Conservation (phyloP, 1,140 invertebrate species). For the Caenorhabditis remanei region DNA sequence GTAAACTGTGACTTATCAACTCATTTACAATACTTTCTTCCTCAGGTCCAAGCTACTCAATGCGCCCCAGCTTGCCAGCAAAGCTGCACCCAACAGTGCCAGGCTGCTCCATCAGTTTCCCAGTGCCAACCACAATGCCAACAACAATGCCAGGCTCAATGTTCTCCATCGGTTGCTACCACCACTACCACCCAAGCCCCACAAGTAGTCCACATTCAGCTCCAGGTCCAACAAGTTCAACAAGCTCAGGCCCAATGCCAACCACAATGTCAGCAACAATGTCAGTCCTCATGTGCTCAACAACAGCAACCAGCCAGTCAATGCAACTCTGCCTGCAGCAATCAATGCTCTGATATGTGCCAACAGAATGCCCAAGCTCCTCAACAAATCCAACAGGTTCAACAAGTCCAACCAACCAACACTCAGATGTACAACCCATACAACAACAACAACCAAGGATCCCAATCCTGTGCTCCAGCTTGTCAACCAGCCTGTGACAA, state of each 20-base stretch:
- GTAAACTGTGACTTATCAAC: not conserved
- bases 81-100: conserved; percentile 60
- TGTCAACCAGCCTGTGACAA: conserved; percentile 55
- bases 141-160: conserved; percentile 62
- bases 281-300: conserved; percentile 6
- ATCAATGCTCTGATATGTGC: conserved; percentile 24
- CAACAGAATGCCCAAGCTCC: not conserved
- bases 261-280: conserved; percentile 24
- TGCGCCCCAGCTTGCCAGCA: conserved; percentile 62
- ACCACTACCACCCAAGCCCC: conserved; percentile 29
- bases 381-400: not conserved
- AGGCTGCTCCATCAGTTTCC: conserved; percentile 42
- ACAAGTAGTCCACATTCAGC: conserved; percentile 35
- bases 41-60: conserved; percentile 60
- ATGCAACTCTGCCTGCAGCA: conserved; percentile 2
- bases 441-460: conserved; percentile 43
- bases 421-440: conserved; percentile 35
- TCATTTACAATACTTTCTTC: not conserved
- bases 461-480: conserved; percentile 7
- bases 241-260: conserved; percentile 35
- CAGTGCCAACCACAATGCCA: conserved; percentile 58
- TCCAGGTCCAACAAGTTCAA: not conserved
- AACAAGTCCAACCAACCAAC: not conserved
- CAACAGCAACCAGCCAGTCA: conserved; percentile 18
- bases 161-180: conserved; percentile 39